Base-by-base conservation (phyloP, 2,113 vertebrate genomes). In the Dicaeum eximium region DNA sequence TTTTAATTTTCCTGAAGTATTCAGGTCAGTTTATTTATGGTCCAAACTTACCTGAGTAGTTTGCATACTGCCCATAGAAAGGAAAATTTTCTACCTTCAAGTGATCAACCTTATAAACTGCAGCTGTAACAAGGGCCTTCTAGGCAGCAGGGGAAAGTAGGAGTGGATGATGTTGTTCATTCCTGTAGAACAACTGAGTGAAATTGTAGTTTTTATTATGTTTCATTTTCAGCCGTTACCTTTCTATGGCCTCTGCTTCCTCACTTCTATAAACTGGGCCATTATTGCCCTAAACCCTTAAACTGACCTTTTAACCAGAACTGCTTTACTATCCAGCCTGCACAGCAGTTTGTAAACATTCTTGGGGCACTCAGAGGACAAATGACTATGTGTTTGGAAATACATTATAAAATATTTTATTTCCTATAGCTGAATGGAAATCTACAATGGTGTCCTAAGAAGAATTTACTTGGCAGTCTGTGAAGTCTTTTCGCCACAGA, bases 41-140 rank as follows among this genome's bases (percentile, higher is more conserved):
- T 81, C n/a, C 20, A 25, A 90, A 75, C 96, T 96, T 97, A 88
- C 77, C 47, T 90, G 42, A 86, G 86, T 93, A 91, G 72, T 96
- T 96, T 97, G 89, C 96, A 93, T 87, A 86, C 56, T 96, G 75
- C 66, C 60, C 18, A 48, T 6, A 48, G 40, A 69, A 62, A 70
- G 79, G 85, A 93, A 97, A 95, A 92, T 85, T 95, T 97, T 97
- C 91, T 96, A 11, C 74, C 65, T 96, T 96, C 79, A 89, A 88
- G 71, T 95, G 91, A 89, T 69, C 18, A 40, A 90, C 84, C 57
- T 96, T 96, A 90, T 91, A 96, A 96, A 96, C 85, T 93, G 80
- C 61, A 95, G 72, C 65, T 96, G 73, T 96, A 96, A 96, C 73
- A 95, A 96, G 86, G 91, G 65, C 48, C 60, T 95, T 94, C 94